A percentile compares a stretch with the other conserved stretches of the same genome.
phyloP scores from a whole-genome alignment of 2,888 invertebrate species.

The Luffia ferchaultella region DNA sequence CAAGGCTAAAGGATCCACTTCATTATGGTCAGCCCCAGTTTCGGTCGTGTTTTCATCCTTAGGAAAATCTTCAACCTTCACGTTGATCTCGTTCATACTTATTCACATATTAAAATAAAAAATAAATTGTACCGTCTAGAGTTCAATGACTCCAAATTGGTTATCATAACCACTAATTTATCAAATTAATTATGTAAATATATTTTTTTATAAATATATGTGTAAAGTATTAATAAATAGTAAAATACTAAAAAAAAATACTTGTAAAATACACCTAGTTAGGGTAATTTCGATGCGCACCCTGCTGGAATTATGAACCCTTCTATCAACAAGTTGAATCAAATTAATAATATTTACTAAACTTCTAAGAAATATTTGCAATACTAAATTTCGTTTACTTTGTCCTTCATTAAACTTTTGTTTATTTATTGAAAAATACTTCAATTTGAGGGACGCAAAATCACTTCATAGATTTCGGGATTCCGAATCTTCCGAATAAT shows the following conservation, averaged over 20 bases:
- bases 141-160: constrained; percentile 48
- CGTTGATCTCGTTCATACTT: constrained; percentile 63
- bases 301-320: not conserved
- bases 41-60: constrained; percentile 35
- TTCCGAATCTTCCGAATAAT: no score
- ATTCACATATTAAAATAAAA: constrained; percentile 61
- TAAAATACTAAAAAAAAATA: not conserved
- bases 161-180: constrained; percentile 29
- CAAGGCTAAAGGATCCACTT: constrained; percentile 48
- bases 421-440: no score
- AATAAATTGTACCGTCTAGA: constrained; percentile 38
- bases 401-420: no score
- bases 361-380: no score
- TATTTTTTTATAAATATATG: constrained; percentile 8
- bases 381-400: no score
- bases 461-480: no score
- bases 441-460: no score
- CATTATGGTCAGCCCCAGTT: constrained; percentile 36
- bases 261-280: constrained; percentile 3
- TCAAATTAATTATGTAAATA: constrained; percentile 20
- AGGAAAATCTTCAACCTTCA: constrained; percentile 53
- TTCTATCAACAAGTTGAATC: no score
- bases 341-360: no score
- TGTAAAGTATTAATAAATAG: not conserved
- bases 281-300: not conserved